Conservation (phyloP, 2,797 vertebrate species). For the Helarctos malayanus region DNA sequence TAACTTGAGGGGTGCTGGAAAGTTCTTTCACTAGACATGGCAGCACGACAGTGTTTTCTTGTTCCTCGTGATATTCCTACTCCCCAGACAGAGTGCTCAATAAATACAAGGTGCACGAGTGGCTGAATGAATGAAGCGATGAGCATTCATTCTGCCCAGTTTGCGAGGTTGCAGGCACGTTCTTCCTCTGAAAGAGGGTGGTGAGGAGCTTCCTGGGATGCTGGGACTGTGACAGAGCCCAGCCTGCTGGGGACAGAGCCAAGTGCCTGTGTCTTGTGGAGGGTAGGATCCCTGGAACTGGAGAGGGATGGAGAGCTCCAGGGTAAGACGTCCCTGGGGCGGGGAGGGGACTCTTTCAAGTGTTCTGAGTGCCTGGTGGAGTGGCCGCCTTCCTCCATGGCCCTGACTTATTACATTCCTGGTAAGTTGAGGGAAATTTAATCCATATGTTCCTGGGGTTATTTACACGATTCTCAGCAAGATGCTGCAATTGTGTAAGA, state of each 20-base stretch:
- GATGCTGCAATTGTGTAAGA: constrained; percentile 55
- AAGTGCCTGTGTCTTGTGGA: neutral
- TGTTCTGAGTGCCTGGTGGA: neutral
- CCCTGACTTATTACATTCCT: constrained; percentile 49
- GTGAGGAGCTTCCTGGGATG: neutral
- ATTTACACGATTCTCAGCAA: constrained; percentile 59
- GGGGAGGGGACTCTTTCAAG: neutral
- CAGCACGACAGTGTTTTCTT: neutral
- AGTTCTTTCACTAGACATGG: neutral
- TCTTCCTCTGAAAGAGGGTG: neutral
- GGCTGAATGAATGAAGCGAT: neutral
- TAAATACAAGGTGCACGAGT: neutral
- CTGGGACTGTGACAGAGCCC: neutral
- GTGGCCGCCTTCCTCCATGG: neutral
- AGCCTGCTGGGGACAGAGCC: neutral
- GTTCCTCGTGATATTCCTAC: neutral
- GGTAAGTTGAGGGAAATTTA: constrained; percentile 66
- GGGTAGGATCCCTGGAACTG: neutral
- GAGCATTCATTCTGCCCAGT: neutral
- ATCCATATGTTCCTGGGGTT: constrained; percentile 13
- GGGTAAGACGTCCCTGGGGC: neutral
- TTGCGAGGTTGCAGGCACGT: neutral
- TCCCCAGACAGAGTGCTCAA: neutral
- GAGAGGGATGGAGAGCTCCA: neutral
- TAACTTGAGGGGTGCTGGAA: neutral